phyloP scores from a whole-genome alignment of 2,888 invertebrate species.

The Pristionchus japonicus region DNA sequence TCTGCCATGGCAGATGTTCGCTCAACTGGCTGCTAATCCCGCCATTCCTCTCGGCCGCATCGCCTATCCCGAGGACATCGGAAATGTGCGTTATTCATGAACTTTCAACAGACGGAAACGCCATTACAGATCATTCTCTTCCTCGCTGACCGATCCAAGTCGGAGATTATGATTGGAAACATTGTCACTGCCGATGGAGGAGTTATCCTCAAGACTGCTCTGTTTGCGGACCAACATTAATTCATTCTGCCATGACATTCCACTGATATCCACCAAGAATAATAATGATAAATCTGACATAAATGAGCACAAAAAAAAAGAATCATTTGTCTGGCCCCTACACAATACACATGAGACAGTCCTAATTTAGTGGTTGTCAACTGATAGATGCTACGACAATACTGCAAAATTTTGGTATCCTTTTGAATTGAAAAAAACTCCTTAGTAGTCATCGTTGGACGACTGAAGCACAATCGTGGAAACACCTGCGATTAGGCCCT shows the following conservation, averaged over 20 bases:
- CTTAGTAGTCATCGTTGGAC: too few relatives aligned
- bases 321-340: too few relatives aligned
- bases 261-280: too few relatives aligned
- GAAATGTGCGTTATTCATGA: neutral
- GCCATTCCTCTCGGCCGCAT: neutral
- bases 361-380: too few relatives aligned
- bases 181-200: neutral
- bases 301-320: too few relatives aligned
- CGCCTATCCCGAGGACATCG: neutral
- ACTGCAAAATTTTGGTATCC: too few relatives aligned
- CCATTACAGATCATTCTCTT: neutral
- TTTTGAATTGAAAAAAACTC: too few relatives aligned
- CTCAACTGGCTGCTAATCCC: neutral
- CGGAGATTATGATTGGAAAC: neutral
- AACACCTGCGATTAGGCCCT: neutral
- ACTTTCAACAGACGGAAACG: neutral
- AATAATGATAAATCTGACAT: too few relatives aligned
- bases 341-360: too few relatives aligned
- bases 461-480: too few relatives aligned
- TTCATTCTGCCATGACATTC: too few relatives aligned
- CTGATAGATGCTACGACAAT: too few relatives aligned
- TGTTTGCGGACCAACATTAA: constrained; percentile 9
- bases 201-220: neutral
- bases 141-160: neutral
- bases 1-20: neutral